Evolutionary conservation across 2,888 invertebrate genomes (phyloP).

Genomic region (Harpalus rubripes): DNA sequence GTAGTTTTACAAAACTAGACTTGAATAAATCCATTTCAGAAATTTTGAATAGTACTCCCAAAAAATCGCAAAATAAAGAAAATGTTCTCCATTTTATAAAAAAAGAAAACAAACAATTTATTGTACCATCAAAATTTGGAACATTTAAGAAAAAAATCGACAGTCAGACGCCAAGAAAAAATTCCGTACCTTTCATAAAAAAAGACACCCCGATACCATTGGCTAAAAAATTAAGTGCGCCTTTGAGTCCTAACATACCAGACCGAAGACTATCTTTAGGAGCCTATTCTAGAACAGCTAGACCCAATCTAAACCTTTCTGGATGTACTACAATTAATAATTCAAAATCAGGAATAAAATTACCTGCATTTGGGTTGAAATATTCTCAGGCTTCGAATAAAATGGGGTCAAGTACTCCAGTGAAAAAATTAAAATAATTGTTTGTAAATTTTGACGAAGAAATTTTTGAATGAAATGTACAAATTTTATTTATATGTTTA

Average conservation of each 20-base stretch:
- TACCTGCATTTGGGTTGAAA: slow-evolving; percentile 7
- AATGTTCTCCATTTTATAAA: not conserved
- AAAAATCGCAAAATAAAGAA: slow-evolving; percentile 26
- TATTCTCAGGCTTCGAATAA: not conserved
- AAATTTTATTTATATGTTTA: not conserved
- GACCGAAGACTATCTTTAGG: slow-evolving; percentile 24
- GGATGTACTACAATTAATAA: slow-evolving; percentile 8
- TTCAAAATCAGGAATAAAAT: not conserved
- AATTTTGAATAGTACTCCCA: slow-evolving; percentile 11
- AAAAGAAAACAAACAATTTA: slow-evolving; percentile 4
- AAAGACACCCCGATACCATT: slow-evolving; percentile 27
- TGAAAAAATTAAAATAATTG: slow-evolving; percentile 12
- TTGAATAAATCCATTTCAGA: not conserved
- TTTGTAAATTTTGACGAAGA: not conserved
- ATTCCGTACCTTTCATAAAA: slow-evolving; percentile 7
- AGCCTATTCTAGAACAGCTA: not conserved
- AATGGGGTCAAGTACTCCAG: not conserved
- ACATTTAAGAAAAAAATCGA: slow-evolving; percentile 28
- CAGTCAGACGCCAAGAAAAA: not conserved
- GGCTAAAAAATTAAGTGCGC: not conserved
- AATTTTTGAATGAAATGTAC: not conserved
- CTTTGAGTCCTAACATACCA: not conserved
- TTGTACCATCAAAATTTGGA: slow-evolving; percentile 19
- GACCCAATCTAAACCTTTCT: slow-evolving; percentile 23
- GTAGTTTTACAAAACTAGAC: not conserved